Evolutionary conservation across 2,797 vertebrate species (phyloP).

Genomic region (Mormyrus proboscirostris): DNA sequence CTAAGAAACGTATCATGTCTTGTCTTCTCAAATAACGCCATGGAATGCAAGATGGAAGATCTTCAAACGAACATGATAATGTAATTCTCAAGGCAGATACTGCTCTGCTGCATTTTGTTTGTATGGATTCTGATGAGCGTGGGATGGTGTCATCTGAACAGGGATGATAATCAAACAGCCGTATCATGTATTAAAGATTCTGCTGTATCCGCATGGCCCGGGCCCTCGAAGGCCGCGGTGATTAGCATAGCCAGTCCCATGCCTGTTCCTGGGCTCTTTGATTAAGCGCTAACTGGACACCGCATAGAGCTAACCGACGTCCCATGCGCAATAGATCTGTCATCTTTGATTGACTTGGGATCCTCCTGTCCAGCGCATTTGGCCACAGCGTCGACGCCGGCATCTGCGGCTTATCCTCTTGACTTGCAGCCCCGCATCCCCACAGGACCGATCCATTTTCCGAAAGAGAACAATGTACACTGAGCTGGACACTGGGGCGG

Average conservation of each 20-base stretch:
- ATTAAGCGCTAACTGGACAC: background rate
- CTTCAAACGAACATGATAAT: background rate
- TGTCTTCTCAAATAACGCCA: background rate
- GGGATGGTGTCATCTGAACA: background rate
- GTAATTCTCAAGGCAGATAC: background rate
- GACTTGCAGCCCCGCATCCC: background rate
- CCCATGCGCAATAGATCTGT: background rate
- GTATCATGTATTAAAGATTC: background rate
- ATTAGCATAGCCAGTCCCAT: background rate
- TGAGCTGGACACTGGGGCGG: background rate
- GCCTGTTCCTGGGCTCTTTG: background rate
- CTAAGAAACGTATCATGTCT: background rate
- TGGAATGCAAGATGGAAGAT: background rate
- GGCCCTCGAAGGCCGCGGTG: background rate
- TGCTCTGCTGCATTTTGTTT: background rate
- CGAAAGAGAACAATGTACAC: background rate
- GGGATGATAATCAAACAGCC: background rate
- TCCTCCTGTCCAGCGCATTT: background rate
- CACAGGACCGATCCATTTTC: background rate
- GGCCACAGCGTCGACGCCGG: background rate
- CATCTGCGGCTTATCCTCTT: background rate
- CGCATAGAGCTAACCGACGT: background rate
- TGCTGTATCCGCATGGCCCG: background rate
- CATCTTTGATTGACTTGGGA: conserved; percentile 1
- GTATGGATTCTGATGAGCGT: background rate